These are phyloP conservation scores for Brachionus sp. DNA, from an alignment of 1,140 invertebrate genomes.

Conservation along the genomic window DNA sequence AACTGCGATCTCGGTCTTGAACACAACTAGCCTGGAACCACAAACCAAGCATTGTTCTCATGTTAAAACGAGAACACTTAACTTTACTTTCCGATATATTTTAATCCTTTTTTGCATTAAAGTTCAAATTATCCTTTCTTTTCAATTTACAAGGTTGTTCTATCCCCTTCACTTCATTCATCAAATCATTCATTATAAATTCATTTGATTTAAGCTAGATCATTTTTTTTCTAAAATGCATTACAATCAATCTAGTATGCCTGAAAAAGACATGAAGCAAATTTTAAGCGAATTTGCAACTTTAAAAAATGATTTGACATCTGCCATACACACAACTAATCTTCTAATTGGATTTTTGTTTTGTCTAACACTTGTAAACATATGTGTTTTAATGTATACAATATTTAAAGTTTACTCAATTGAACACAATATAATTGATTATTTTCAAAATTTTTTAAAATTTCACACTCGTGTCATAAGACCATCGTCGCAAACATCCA, in stretches of 20 bases:
- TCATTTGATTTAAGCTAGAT: not conserved
- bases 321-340: not conserved
- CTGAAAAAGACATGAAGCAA: not conserved
- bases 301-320: not conserved
- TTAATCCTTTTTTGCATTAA: not conserved
- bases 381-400: not conserved
- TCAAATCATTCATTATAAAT: not conserved
- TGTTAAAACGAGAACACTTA: not conserved
- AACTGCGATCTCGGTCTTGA: not conserved
- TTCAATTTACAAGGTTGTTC: not conserved
- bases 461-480: not conserved
- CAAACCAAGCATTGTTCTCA: not conserved
- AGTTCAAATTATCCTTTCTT: not conserved
- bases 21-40: not conserved
- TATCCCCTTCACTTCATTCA: not conserved
- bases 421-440: not conserved
- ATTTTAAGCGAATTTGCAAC: not conserved
- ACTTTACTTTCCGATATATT: not conserved
- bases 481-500: not conserved
- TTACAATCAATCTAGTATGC: not conserved
- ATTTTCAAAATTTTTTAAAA: conserved; percentile 24
- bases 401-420: not conserved
- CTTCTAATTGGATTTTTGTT: not conserved
- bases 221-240: not conserved
- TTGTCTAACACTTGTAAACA: not conserved